These are phyloP conservation scores for Theretra japonica DNA, from an alignment of 2,888 invertebrate genomes.

Conservation along the genomic window DNA sequence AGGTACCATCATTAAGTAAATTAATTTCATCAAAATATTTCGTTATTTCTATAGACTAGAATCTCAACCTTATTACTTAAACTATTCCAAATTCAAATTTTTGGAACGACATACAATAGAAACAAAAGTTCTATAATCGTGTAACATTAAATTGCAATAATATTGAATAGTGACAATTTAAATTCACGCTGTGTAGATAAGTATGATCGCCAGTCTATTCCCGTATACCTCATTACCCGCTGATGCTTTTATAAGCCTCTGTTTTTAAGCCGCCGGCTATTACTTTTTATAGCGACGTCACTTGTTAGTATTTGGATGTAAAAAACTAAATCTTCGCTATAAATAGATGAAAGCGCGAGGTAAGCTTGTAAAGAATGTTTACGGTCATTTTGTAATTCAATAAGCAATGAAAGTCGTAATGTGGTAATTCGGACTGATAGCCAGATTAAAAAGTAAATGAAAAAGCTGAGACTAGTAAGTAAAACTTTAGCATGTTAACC, in stretches of 20 bases:
- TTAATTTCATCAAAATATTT: too few relatives aligned
- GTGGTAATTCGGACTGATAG: not conserved
- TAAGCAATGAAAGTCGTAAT: not conserved
- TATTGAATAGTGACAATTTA: not conserved
- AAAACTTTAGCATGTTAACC: too few relatives aligned
- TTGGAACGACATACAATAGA: too few relatives aligned
- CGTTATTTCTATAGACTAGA: too few relatives aligned
- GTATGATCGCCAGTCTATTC: slow-evolving; percentile 18
- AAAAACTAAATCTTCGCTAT: slow-evolving; percentile 7
- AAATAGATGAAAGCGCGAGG: not conserved
- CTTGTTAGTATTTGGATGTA: slow-evolving; percentile 16
- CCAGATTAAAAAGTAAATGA: not conserved
- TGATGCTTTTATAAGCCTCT: slow-evolving; percentile 20
- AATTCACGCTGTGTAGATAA: not conserved
- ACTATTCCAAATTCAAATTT: too few relatives aligned
- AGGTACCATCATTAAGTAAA: too few relatives aligned
- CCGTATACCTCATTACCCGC: slow-evolving; percentile 16
- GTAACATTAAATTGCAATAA: not conserved
- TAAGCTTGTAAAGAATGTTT: not conserved
- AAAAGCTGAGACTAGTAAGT: too few relatives aligned
- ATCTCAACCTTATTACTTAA: too few relatives aligned
- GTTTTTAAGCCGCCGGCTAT: slow-evolving; percentile 19
- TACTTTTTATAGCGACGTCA: slow-evolving; percentile 24
- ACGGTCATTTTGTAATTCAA: not conserved
- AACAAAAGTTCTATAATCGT: too few relatives aligned